These are phyloP conservation scores for Psephotus haematonotus DNA, from an alignment of 2,113 vertebrate genomes.

Conservation along the genomic window DNA sequence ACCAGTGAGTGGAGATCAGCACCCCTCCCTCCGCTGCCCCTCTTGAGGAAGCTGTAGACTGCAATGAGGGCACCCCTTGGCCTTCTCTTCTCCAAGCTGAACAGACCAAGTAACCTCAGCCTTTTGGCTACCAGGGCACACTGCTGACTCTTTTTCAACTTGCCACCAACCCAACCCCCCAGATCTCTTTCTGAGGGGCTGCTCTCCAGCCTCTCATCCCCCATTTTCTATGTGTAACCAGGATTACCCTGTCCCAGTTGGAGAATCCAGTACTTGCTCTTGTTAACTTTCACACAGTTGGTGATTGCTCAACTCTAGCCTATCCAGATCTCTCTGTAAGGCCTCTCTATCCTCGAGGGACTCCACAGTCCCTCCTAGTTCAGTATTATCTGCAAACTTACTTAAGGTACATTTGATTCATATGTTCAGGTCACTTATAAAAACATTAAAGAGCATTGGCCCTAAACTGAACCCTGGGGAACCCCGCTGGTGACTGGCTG, in stretches of 20 bases:
- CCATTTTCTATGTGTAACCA: background rate
- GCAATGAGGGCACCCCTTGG: background rate
- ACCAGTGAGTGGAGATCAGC: background rate
- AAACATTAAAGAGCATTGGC: background rate
- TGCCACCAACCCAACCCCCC: background rate
- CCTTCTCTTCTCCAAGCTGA: background rate
- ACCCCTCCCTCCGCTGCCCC: background rate
- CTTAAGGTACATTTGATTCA: background rate
- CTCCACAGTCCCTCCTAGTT: background rate
- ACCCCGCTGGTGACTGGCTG: background rate
- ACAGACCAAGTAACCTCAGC: background rate
- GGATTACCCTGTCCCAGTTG: background rate
- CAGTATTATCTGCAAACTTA: background rate
- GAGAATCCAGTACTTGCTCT: background rate
- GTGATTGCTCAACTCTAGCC: background rate
- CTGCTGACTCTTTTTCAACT: background rate
- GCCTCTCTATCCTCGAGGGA: background rate
- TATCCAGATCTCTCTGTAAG: background rate
- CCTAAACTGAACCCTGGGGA: background rate
- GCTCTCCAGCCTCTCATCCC: background rate
- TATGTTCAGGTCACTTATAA: background rate
- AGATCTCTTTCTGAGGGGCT: background rate
- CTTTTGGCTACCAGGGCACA: background rate
- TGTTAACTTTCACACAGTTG: background rate
- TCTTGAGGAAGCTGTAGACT: background rate